Base-by-base conservation (phyloP, 2,797 vertebrate genomes). In the Leptodactylus fallax region DNA sequence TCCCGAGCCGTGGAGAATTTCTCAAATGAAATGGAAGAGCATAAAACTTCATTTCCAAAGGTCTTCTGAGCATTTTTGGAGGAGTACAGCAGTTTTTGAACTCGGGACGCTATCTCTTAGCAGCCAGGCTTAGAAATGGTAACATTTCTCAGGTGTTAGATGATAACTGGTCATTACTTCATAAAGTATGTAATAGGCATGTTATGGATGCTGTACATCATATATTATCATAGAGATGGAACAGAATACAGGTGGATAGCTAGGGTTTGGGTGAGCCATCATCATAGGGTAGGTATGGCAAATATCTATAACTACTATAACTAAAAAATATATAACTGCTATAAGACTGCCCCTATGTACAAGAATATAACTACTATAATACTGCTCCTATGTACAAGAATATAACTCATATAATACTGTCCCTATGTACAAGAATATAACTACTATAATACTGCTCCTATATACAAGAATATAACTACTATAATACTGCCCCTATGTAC, bases 281-380 rank as follows among this genome's bases (percentile, higher is more conserved):
- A 58, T 58, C 56, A 58, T 17, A 58, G 56, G 56, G 0, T 19
- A 58, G 56, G 56, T 11, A 36, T 36, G 36, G 4, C 36, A 36
- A 36, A 36, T 36, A 36, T 36, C 36, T 36, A n/a, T n/a, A 36
- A 36, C 36, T n/a, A n/a, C n/a, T n/a, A n/a, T n/a, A n/a, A 36
- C 36, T 36, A 36, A 2, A 36, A 36, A 36, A 36, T 36, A 53
- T 3, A 53, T 53, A 53, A 53, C 51, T 56, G 13, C 4, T 56
- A 56, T 56, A 56, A 56, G 2, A 56, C 55, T 56, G 55, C 55
- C 55, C 11, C 63, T 65, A 65, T 65, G 14, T 25, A 65, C 63
- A 65, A 25, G 63, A 25, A 65, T 65, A 65, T 65, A 23, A 65
- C 63, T 65, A 65, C 63, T 65, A 65, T 65, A 65, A 65, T 65